Percentiles rank a stretch among this genome's conserved stretches.
These are phyloP conservation scores for Littorina saxatilis DNA, from an alignment of 1,140 invertebrate genomes.

Conservation along the genomic window DNA sequence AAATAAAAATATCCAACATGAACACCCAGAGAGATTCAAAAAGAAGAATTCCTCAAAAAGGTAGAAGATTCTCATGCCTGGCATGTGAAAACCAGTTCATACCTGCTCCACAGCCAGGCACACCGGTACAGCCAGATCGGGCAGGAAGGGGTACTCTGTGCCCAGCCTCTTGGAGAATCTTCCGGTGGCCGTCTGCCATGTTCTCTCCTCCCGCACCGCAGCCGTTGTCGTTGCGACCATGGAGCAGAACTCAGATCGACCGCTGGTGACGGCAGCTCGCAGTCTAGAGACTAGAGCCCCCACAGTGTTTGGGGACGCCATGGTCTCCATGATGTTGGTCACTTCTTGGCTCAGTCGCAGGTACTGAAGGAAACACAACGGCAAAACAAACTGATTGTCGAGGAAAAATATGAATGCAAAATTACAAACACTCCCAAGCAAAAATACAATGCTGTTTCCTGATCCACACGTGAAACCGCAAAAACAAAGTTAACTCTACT, in stretches of 20 bases:
- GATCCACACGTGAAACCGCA: neutral
- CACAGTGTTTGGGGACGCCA: constrained; percentile 52
- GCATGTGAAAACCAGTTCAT: neutral
- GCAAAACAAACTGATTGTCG: constrained; percentile 1
- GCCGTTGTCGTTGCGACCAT: constrained; percentile 1
- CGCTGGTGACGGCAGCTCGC: neutral
- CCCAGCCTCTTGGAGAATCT: constrained; percentile 59
- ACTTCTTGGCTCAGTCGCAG: constrained; percentile 55
- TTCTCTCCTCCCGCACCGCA: constrained; percentile 54
- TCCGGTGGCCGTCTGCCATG: constrained; percentile 63
- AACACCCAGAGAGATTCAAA: too few relatives aligned
- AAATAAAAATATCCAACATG: too few relatives aligned
- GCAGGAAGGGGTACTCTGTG: constrained; percentile 57
- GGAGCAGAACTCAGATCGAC: constrained; percentile 4
- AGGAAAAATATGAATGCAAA: neutral
- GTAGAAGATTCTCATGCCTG: too few relatives aligned
- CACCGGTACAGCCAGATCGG: constrained; percentile 67
- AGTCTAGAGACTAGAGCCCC: constrained; percentile 55
- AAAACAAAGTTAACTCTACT: too few relatives aligned
- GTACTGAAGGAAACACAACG: constrained; percentile 56
- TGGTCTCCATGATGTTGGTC: constrained; percentile 54
- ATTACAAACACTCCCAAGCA: neutral
- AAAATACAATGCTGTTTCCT: constrained; percentile 16
- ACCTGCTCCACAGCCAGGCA: constrained; percentile 61
- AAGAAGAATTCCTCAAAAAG: too few relatives aligned